Evolutionary conservation across 2,888 invertebrate species (phyloP).

Genomic region (Junonia oenone): DNA sequence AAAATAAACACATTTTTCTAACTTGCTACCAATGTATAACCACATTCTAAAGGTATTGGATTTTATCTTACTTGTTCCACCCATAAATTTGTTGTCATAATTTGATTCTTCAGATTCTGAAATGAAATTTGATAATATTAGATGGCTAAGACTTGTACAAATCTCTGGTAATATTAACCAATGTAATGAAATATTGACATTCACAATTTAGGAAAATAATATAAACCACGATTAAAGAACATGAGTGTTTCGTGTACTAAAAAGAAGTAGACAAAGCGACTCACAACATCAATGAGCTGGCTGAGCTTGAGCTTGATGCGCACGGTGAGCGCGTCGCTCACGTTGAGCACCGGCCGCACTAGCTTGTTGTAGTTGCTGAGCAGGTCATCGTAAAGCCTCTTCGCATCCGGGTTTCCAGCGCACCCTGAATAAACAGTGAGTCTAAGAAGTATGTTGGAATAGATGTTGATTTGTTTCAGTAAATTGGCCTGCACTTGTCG

Average conservation of each 20-base stretch:
- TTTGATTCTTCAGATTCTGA: constrained; percentile 96
- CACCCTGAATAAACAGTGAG: no score
- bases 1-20: constrained; percentile 16
- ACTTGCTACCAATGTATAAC: no score
- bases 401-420: constrained; percentile 96
- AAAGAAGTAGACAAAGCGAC: constrained; percentile 47
- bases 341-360: constrained; percentile 96
- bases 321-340: constrained; percentile 95
- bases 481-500: no score
- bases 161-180: not conserved
- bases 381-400: constrained; percentile 96
- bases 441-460: no score
- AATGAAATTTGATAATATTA: constrained; percentile 64
- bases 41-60: not conserved
- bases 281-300: constrained; percentile 98
- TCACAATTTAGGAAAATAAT: no score
- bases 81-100: constrained; percentile 97
- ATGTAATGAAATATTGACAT: not conserved
- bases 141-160: not conserved
- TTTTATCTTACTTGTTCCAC: constrained; percentile 81
- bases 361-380: constrained; percentile 97
- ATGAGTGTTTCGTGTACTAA: not conserved
- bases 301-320: constrained; percentile 97
- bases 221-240: no score
- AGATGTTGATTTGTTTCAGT: no score